These are phyloP conservation scores for Hemithea aestivaria DNA, from an alignment of 2,888 invertebrate species.

Conservation along the genomic window DNA sequence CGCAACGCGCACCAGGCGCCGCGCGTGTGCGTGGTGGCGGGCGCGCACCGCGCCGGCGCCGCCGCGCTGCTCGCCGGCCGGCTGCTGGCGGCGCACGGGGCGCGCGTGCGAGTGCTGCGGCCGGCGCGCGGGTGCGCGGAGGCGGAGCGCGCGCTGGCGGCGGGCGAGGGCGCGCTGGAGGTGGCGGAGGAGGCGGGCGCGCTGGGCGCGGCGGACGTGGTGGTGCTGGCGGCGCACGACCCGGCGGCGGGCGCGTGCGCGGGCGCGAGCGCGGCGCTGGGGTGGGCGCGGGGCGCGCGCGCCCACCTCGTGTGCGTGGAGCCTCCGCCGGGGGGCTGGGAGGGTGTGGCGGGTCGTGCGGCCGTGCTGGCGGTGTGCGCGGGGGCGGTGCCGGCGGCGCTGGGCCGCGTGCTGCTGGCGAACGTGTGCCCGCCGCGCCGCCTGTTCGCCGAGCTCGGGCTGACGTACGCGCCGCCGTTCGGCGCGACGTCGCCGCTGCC, in stretches of 20 bases:
- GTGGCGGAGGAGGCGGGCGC: constrained; percentile 24
- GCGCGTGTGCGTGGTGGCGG: constrained; percentile 86
- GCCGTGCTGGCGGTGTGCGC: constrained; percentile 62
- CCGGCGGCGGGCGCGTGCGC: constrained; percentile 50
- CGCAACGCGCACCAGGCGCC: constrained; percentile 94
- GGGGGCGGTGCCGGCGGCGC: constrained; percentile 38
- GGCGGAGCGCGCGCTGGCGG: constrained; percentile 46
- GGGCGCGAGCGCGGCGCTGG: constrained; percentile 68
- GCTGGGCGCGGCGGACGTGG: constrained; percentile 40
- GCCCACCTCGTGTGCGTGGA: constrained; percentile 64
- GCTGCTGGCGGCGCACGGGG: constrained; percentile 90
- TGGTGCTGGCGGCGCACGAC: constrained; percentile 15
- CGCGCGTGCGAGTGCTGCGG: constrained; percentile 81
- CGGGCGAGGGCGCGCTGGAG: constrained; percentile 17
- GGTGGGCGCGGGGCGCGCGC: constrained; percentile 75
- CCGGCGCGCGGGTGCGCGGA: constrained; percentile 63
- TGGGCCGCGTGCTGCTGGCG: constrained; percentile 86
- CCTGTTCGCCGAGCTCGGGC: constrained; percentile 86
- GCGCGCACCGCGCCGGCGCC: constrained; percentile 79
- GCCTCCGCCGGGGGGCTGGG: constrained; percentile 81
- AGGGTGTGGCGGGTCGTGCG: constrained; percentile 35
- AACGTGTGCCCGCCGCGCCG: constrained; percentile 88
- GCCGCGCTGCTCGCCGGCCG: constrained; percentile 86
- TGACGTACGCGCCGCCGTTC: constrained; percentile 91
- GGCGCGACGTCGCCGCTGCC: constrained; percentile 61